phyloP scores from a whole-genome alignment of 37 sponge, comb jelly and placozoan genomes.

The Chondrilla cf. caribensis region DNA sequence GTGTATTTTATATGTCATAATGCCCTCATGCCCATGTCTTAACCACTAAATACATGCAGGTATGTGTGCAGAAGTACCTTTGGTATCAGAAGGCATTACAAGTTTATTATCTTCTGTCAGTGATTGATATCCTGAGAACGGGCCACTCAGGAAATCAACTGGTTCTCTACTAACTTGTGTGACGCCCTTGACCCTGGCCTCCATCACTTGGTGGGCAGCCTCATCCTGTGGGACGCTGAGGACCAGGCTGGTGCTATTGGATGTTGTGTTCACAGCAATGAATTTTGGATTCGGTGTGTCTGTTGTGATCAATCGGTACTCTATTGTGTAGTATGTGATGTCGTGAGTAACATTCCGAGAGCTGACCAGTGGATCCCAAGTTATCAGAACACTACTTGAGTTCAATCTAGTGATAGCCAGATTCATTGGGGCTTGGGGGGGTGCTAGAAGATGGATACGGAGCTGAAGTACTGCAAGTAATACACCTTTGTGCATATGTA shows the following conservation, averaged over 20 bases:
- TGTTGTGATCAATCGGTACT: background rate
- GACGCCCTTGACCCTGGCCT: background rate
- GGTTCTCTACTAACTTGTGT: conserved; percentile 8
- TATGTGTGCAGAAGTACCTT: no score
- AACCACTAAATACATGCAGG: no score
- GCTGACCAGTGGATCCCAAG: background rate
- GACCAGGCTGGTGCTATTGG: background rate
- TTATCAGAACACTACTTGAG: background rate
- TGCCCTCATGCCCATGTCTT: no score
- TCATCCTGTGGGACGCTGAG: background rate
- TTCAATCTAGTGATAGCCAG: background rate
- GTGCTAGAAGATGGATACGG: no score
- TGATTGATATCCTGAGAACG: conserved; percentile 1
- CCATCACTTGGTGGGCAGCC: background rate
- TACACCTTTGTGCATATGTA: no score
- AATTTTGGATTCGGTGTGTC: background rate
- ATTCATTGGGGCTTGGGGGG: background rate
- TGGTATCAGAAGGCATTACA: no score
- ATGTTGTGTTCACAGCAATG: background rate
- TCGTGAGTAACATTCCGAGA: background rate
- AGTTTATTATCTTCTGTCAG: no score
- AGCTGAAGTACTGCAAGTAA: no score
- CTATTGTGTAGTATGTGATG: conserved; percentile 7
- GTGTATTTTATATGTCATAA: no score
- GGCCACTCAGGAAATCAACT: background rate